A percentile compares a stretch with the other conserved stretches of the same genome.
These are phyloP conservation scores for Caerostris darwini DNA, from an alignment of 1,140 invertebrate species.

Conservation along the genomic window DNA sequence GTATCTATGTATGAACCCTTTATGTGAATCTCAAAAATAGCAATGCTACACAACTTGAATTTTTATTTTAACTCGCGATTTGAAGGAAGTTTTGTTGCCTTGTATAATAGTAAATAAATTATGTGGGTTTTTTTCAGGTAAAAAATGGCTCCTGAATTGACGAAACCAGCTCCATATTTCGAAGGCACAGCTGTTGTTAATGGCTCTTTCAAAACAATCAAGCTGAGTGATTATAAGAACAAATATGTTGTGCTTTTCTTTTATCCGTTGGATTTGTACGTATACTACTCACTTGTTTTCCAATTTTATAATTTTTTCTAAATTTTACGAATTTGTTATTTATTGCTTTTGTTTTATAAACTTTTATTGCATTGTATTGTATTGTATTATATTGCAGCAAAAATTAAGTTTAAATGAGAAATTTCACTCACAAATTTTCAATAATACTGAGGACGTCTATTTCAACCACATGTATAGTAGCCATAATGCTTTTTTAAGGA, in stretches of 20 bases:
- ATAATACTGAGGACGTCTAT: too few species aligned
- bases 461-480: too few species aligned
- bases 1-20: too few species aligned
- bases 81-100: background rate
- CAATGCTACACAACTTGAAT: background rate
- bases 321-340: too few species aligned
- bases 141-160: conserved; percentile 83
- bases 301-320: too few species aligned
- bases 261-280: conserved; percentile 94
- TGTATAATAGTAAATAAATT: background rate
- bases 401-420: too few species aligned
- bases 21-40: too few species aligned
- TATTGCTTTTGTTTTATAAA: too few species aligned
- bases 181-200: conserved; percentile 93
- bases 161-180: conserved; percentile 95
- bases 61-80: background rate
- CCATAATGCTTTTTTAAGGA: too few species aligned
- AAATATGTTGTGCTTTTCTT: conserved; percentile 99
- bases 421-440: too few species aligned
- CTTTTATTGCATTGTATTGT: too few species aligned
- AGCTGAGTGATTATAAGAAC: conserved; percentile 92
- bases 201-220: conserved; percentile 94
- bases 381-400: too few species aligned
- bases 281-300: background rate
- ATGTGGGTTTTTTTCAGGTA: background rate